Base-by-base conservation (phyloP, 2,888 invertebrate species). In the Hirtodrosophila alboralis region DNA sequence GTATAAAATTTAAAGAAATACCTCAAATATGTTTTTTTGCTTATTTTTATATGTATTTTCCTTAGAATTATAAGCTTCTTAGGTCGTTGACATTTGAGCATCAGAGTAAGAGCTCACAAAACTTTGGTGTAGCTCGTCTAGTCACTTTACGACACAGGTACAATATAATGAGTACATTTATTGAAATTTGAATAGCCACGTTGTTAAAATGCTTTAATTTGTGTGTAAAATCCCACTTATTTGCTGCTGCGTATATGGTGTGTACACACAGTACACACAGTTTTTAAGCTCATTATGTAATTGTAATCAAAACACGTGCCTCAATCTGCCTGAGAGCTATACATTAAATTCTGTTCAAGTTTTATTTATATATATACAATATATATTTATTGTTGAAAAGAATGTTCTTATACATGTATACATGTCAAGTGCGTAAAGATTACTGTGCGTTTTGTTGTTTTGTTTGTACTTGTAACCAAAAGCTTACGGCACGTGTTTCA, bases 301-400 rank as follows among this genome's bases (percentile, higher is more conserved):
- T 73, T 76, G 54, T 73, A 73, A 66, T 64, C 69, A 63, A 73
- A 69, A 52, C 73, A 80, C 77, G 74, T 69, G 74, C 56, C 66
- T 58, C 40, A 34, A 51, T 52, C 37, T 40, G 47, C 41, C 36
- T 36, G 44, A 8, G 23, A 21, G 16, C 13, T 33, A 41, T 37
- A 41, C 12, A 4, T 16, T 53, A 53, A 59, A 64, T 73, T 57
- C 58, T 34, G 45, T 62, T 57, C 27, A 51, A 54, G 43, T 53
- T 58, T 41, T 59, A 61, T 72, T 54, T 47, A 60, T 58, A 36
- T 59, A 61, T 72, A 53, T 47, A 58, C 14, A 18, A 33, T 36
- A 23, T 23, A 23, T 33, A 21, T 31, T 44, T 31, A 26, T 12
- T 1, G 23, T 8, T 23, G 23, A 2, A 7, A 13, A 8, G 40